Conservation (phyloP, 37 sponge, comb jelly and placozoan species). For the Geodia barretti region DNA sequence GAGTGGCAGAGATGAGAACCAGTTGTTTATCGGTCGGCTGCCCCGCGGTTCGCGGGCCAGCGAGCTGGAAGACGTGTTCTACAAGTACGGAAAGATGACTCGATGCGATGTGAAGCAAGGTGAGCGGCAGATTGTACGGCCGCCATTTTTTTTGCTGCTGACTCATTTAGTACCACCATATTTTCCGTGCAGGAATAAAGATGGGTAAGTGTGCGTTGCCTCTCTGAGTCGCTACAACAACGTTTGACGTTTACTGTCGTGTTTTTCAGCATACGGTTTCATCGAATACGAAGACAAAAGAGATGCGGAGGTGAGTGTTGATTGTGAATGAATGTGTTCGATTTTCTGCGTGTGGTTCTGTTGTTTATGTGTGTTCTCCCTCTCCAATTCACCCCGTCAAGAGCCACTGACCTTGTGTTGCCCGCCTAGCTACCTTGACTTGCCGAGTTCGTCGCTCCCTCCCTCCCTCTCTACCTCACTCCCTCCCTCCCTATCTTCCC, state of each 20-base stretch:
- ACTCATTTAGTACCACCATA: not conserved
- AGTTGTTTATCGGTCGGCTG: constrained; percentile 68
- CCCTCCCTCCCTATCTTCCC: not conserved
- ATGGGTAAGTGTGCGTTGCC: constrained; percentile 75
- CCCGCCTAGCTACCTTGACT: not conserved
- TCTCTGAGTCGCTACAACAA: no score
- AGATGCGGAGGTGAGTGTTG: constrained; percentile 73
- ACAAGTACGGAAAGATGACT: constrained; percentile 74
- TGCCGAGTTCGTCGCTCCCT: not conserved
- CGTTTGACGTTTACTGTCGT: no score
- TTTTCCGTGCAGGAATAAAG: constrained; percentile 41
- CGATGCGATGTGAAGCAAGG: constrained; percentile 81
- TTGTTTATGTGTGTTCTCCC: no score
- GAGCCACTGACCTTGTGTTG: no score
- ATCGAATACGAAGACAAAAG: constrained; percentile 77
- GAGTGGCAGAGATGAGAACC: constrained; percentile 12
- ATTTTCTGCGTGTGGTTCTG: no score
- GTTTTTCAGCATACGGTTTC: constrained; percentile 71
- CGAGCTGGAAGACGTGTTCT: constrained; percentile 80
- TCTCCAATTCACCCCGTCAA: no score
- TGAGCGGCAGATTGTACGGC: constrained; percentile 4
- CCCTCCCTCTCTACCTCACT: not conserved
- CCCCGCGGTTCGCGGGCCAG: constrained; percentile 35
- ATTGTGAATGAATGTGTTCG: no score
- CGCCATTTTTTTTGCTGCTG: not conserved